Evolutionary conservation across 2,113 vertebrate species (phyloP), one percentile per base, ranked within the genome.

Genomic region (Melanerpes formicivorus): DNA sequence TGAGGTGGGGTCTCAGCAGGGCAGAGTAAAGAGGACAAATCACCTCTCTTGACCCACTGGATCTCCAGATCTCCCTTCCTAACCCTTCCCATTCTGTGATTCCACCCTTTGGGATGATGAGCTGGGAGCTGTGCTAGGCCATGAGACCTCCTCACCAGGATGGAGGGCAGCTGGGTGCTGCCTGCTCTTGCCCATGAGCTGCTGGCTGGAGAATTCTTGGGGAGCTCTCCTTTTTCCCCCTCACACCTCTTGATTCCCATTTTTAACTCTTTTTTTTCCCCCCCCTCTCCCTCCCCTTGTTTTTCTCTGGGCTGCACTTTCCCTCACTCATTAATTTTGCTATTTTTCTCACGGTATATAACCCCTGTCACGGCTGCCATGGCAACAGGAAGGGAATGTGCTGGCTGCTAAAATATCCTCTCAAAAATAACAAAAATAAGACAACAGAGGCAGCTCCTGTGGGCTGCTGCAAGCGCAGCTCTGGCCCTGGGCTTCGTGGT

Each of bases 341-440:
- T 98, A 98, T 98, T 98, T 98, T 98, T 98, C 98, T 98, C 97
- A 98, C 98, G 97, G 98, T 98, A 97, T 97, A 97, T 98, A 98
- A 98, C 97, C 97, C 97, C 97, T 98, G 98, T 98, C 98, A 98
- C 8, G 92, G 98, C 97, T 98, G 97, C 98, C 97, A 98, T 98
- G 97, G 97, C 96, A 98, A 98, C 98, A 97, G 95, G 94, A 98
- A 98, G 97, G 97, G 97, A 98, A 97, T 98, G 97, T 97, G 97
- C 97, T 97, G 95, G 96, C 97, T 14, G 92, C 97, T 98, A 97
- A 98, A 98, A 97, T 98, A 98, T 98, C 97, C 97, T 97, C 97
- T 98, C 97, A 98, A 97, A 98, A 98, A 98, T 98, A 98, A 98
- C 97, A 97, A 98, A 98, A 98, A 98, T 98, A 98, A 97, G 97